Percentiles rank a stretch among this genome's conserved stretches.
These are phyloP conservation scores for Nomada fucata DNA, from an alignment of 2,888 invertebrate genomes.

Conservation along the genomic window DNA sequence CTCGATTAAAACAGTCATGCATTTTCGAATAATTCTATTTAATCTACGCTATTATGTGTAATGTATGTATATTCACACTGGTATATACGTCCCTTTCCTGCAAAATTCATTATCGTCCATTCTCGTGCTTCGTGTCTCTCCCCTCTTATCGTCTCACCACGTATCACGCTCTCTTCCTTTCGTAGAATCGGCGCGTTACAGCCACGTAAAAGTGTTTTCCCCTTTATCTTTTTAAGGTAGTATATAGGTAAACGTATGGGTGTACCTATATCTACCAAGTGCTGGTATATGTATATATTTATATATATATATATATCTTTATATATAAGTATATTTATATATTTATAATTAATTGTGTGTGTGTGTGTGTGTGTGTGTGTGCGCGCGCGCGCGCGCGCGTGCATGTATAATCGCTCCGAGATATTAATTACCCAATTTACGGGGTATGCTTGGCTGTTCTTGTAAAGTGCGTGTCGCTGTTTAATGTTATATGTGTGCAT, in stretches of 20 bases:
- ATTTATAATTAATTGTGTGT: constrained; percentile 30
- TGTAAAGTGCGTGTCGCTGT: constrained; percentile 27
- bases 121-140: constrained; percentile 47
- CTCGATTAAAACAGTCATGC: constrained; percentile 56
- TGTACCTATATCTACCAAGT: constrained; percentile 70
- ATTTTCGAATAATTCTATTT: constrained; percentile 42
- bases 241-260: constrained; percentile 68
- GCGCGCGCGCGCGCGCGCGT: background rate
- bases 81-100: constrained; percentile 55
- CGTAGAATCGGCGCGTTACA: constrained; percentile 59
- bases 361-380: constrained; percentile 23
- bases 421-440: constrained; percentile 77
- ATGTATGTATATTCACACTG: constrained; percentile 57
- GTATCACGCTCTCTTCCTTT: constrained; percentile 45
- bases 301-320: constrained; percentile 32
- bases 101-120: constrained; percentile 39
- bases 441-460: constrained; percentile 33
- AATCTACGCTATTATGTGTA: constrained; percentile 55
- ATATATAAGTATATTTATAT: constrained; percentile 73
- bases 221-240: constrained; percentile 50
- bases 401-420: constrained; percentile 76
- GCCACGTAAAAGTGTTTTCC: constrained; percentile 52
- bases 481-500: constrained; percentile 1
- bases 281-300: constrained; percentile 64
- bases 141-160: constrained; percentile 11